Conservation (phyloP, 1,140 invertebrate species). For the Drosophila burlai region DNA sequence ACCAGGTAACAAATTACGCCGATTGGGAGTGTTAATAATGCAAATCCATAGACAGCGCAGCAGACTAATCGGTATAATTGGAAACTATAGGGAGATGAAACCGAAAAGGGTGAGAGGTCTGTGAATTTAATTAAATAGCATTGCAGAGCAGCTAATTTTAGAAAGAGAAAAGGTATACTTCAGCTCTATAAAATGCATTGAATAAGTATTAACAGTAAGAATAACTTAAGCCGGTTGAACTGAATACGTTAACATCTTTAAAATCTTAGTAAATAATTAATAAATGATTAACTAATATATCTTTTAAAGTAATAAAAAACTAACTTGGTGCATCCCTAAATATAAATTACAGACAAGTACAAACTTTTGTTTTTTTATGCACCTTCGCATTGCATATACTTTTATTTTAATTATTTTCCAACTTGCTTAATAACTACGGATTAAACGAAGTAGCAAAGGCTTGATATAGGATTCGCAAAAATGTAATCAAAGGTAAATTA, state of each 20-base stretch:
- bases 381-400: too few species aligned
- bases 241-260: too few species aligned
- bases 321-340: too few species aligned
- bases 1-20: constrained; percentile 31
- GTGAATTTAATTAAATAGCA: not conserved
- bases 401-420: constrained; percentile 16
- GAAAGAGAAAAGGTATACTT: not conserved
- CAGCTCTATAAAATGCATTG: not conserved
- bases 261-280: too few species aligned
- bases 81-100: not conserved
- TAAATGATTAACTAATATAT: not conserved
- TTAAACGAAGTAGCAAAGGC: constrained; percentile 18
- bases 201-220: too few species aligned
- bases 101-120: not conserved
- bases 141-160: not conserved
- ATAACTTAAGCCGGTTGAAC: too few species aligned
- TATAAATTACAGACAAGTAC: too few species aligned
- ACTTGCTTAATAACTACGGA: constrained; percentile 11
- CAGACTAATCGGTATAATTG: constrained; percentile 34
- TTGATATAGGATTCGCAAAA: constrained; percentile 18
- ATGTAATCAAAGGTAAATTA: constrained; percentile 76
- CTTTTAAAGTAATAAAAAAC: not conserved
- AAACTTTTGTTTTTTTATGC: not conserved
- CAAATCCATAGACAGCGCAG: constrained; percentile 18
- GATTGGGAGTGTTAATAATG: constrained; percentile 42